phyloP scores from a whole-genome alignment of 2,888 invertebrate species.

The Tanypteryx hageni region DNA sequence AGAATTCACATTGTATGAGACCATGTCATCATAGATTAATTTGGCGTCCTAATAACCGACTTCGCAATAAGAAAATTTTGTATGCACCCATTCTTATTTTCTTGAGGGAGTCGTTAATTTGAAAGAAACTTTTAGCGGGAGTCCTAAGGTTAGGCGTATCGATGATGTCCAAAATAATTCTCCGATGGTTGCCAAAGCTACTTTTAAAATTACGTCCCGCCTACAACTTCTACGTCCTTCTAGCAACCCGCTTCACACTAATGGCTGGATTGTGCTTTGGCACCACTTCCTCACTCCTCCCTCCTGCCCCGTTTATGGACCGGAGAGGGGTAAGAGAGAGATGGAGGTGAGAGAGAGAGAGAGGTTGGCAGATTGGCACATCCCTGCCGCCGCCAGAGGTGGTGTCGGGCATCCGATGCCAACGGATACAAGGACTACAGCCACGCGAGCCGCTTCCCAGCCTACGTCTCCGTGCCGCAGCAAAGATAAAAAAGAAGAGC shows the following conservation, averaged over 20 bases:
- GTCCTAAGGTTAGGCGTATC: neutral
- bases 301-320: neutral
- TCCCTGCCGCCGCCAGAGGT: neutral
- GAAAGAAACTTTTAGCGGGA: neutral
- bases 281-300: neutral
- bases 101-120: no score
- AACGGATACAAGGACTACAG: slow-evolving; percentile 24
- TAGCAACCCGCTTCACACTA: neutral
- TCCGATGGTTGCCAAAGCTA: neutral
- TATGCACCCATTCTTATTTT: no score
- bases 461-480: neutral
- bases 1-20: no score
- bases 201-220: neutral
- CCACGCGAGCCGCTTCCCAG: neutral
- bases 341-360: neutral
- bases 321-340: neutral
- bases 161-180: neutral
- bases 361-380: neutral
- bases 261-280: slow-evolving; percentile 11
- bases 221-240: neutral
- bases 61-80: no score
- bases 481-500: neutral
- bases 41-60: no score
- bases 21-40: no score
- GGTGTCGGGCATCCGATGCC: neutral